Conservation (phyloP, 2,888 invertebrate genomes). For the Conchocele bisecta region DNA sequence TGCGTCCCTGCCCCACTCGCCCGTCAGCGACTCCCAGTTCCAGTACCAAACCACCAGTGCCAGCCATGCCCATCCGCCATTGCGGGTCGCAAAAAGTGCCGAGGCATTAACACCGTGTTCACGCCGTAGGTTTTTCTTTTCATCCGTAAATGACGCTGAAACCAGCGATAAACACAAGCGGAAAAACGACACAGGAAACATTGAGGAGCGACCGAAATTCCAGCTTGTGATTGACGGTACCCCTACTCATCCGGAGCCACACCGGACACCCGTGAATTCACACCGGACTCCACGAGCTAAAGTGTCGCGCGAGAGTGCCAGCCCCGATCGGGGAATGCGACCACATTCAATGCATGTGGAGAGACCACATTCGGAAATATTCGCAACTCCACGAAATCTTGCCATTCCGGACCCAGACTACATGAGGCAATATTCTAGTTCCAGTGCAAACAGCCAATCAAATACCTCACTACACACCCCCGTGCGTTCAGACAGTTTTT, state of each 20-base stretch:
- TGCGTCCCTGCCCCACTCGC: slow-evolving; percentile 73
- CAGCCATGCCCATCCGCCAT: slow-evolving; percentile 45
- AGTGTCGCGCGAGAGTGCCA: slow-evolving; percentile 63
- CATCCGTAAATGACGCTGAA: slow-evolving; percentile 26
- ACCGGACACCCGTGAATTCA: slow-evolving; percentile 31
- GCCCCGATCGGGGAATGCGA: slow-evolving; percentile 62
- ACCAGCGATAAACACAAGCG: slow-evolving; percentile 38
- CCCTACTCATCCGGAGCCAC: slow-evolving; percentile 60
- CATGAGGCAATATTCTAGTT: slow-evolving; percentile 47
- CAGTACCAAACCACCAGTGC: slow-evolving; percentile 35
- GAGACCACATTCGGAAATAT: slow-evolving; percentile 71
- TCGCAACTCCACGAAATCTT: slow-evolving; percentile 65
- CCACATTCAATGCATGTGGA: slow-evolving; percentile 63
- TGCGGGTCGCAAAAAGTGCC: slow-evolving; percentile 68
- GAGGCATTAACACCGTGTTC: slow-evolving; percentile 64
- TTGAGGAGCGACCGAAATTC: slow-evolving; percentile 57
- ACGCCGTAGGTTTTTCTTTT: slow-evolving; percentile 61
- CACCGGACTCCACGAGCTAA: slow-evolving; percentile 59
- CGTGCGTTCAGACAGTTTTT: slow-evolving; percentile 59
- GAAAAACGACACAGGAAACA: slow-evolving; percentile 40
- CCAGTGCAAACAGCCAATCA: slow-evolving; percentile 27
- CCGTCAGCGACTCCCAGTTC: slow-evolving; percentile 70
- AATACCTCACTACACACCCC: slow-evolving; percentile 61
- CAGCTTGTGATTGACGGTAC: slow-evolving; percentile 60
- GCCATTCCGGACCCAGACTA: slow-evolving; percentile 72